phyloP scores from a whole-genome alignment of 2,888 invertebrate species.

The Oeneis ivallda region DNA sequence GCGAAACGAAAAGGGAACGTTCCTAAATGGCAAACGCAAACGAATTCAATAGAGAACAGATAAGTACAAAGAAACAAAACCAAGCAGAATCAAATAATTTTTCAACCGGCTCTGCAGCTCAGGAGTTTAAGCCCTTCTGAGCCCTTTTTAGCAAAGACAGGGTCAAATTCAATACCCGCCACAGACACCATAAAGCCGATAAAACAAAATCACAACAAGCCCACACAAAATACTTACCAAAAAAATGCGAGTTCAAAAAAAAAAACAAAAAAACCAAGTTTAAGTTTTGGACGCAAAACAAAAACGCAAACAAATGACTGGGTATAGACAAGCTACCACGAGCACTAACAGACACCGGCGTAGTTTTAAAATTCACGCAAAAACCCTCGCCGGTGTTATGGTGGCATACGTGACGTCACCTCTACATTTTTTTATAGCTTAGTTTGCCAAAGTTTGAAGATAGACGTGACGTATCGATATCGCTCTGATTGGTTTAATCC shows the following conservation, averaged over 20 bases:
- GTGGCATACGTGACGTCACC: too few relatives aligned
- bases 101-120: background rate
- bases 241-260: constrained; percentile 27
- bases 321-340: constrained; percentile 26
- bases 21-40: background rate
- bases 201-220: background rate
- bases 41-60: background rate
- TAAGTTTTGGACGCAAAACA: constrained; percentile 26
- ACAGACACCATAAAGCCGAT: background rate
- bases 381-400: too few relatives aligned
- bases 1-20: too few relatives aligned
- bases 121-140: too few relatives aligned
- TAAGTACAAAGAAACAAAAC: background rate
- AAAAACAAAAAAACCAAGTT: constrained; percentile 8
- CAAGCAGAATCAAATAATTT: background rate
- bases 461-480: too few relatives aligned
- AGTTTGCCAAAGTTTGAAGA: too few relatives aligned
- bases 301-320: constrained; percentile 21
- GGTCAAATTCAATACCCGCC: background rate
- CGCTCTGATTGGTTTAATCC: too few relatives aligned
- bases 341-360: too few relatives aligned
- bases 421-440: too few relatives aligned
- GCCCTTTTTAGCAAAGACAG: too few relatives aligned
- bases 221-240: too few relatives aligned
- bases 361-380: too few relatives aligned